Evolutionary conservation across 2,113 vertebrate genomes (phyloP), one percentile per base, ranked within the genome.

Genomic region (Ageneiosus marmoratus): DNA sequence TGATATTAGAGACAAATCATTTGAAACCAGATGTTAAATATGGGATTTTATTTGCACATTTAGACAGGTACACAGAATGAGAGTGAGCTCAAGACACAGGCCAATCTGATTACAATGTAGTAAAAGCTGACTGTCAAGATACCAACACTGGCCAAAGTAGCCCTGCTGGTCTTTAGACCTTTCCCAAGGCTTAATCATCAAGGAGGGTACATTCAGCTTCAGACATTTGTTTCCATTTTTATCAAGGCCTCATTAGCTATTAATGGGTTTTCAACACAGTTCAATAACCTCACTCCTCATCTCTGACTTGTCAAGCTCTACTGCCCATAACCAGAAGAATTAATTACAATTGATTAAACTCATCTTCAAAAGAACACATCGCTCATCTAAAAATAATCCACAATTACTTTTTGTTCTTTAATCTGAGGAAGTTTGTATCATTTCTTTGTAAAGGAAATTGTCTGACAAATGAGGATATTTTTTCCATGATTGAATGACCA

Each of bases 271-370:
- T 84, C 82, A 87, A 81, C 81, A 72, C 81, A 86, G 85, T 89
- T 86, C 88, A 88, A 88, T 90, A 88, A 82, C 86, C 73, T 83
- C 83, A 80, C 60, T 77, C 77, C 37, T 29, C 76, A 84, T 77
- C 50, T 87, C 85, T 75, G 77, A 72, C 73, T 88, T 76, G 77
- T 88, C 86, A 84, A 77, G 73, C 79, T 79, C 63, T 55, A 67
- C 76, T 86, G 86, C 83, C 72, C 82, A 87, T 77, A 87, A 83
- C 80, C 86, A 83, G 82, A 51, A 86, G 86, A 86, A 89, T 83
- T 86, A 86, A 89, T 89, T 89, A 88, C 88, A 88, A 86, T 84
- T 87, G 88, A 89, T 90, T 88, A 89, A 87, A 90, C 74, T 85
- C 78, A 80, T 81, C 79, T 90, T 73, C 72, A 69, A 62, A 75